Base-by-base conservation (phyloP, 2,888 invertebrate species). In the Melinopterus prodromus region DNA sequence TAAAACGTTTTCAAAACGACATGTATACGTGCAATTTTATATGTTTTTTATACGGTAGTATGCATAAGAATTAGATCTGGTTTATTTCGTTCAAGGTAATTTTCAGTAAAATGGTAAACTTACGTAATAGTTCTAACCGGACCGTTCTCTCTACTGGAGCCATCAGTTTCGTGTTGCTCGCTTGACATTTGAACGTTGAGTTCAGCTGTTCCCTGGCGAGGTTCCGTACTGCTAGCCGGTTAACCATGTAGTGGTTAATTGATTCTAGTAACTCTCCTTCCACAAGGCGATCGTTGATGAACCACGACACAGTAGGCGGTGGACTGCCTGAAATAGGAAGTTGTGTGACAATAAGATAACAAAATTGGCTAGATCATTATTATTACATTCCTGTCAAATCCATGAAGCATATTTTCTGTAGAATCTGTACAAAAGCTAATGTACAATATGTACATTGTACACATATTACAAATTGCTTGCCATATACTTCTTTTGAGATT, bases 161-260 rank as follows among this genome's bases (percentile, higher is more conserved):
- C 88, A 95, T 95, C 81, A 97, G 92, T 88, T 96, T 95, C 72
- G 97, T 97, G 88, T 97, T 97, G 80, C 95, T 94, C 12, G 97
- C 97, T 89, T 96, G 94, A 88, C 97, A 97, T 88, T 95, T 96
- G 91, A 95, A 97, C 53, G 96, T 95, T 70, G 95, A 95, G 89
- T 97, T 96, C 80, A 96, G 92, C 85, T 96, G 94, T 81, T 93
- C 93, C 83, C 97, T 91, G 83, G 92, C 93, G 79, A 97, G 92
- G 83, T 93, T 92, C 16, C 93, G 92, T 84, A 97, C 92, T 87
- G 94, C 94, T 84, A 97, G 90, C 80, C 94, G 92, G 91, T 96
- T 97, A 80, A 96, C 95, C 71, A 96, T 94, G 78, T 96, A 94
- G 87, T 94, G 94, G 81, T 93, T 94, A 83, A 93, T 93, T 83